phyloP scores from a whole-genome alignment of 2,113 vertebrate species.

The Aix galericulata region DNA sequence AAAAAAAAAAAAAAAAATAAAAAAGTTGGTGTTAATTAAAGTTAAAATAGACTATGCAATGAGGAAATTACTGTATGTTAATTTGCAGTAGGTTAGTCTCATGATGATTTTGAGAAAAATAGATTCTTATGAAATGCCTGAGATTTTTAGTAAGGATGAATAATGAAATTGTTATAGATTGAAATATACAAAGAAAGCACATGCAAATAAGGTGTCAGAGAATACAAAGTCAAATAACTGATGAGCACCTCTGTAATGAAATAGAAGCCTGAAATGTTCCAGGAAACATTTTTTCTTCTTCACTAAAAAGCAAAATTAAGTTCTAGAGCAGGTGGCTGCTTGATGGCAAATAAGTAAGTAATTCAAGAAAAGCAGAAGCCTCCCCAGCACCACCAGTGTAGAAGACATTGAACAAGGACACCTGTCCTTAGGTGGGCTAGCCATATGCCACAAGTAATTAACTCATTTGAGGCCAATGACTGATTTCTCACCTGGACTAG shows the following conservation, averaged over 20 bases:
- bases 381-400: not conserved
- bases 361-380: not conserved
- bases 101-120: not conserved
- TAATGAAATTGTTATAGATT: not conserved
- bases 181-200: not conserved
- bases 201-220: not conserved
- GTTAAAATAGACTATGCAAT: not conserved
- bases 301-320: not conserved
- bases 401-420: not conserved
- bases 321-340: not conserved
- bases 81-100: not conserved
- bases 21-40: not conserved
- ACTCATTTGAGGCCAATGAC: not conserved
- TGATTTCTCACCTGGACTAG: not conserved
- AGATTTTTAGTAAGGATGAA: not conserved
- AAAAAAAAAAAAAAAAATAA: not conserved
- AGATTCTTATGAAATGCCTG: not conserved
- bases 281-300: not conserved
- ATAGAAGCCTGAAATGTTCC: not conserved
- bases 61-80: not conserved
- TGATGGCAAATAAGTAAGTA: not conserved
- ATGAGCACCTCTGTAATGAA: not conserved
- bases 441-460: not conserved
- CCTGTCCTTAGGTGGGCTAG: not conserved
- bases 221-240: not conserved